A percentile compares a stretch with the other conserved stretches of the same genome.
Evolutionary conservation across 2,888 invertebrate species (phyloP).

Genomic region (Gari tellinella): DNA sequence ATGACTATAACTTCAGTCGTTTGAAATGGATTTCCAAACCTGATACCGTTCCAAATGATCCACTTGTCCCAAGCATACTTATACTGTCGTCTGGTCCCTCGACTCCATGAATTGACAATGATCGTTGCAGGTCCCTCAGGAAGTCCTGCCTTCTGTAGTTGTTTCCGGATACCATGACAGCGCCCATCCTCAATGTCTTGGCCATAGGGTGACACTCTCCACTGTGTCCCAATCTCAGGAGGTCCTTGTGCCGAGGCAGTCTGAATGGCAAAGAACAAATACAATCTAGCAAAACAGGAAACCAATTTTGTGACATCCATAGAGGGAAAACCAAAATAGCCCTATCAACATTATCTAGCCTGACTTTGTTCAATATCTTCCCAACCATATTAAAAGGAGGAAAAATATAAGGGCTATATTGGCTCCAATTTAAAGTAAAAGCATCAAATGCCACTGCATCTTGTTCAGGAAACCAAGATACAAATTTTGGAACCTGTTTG

Average conservation of each 20-base stretch:
- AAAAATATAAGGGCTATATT: slow-evolving; percentile 41
- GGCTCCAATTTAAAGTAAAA: slow-evolving; percentile 44
- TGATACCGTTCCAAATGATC: slow-evolving; percentile 18
- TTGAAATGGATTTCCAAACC: slow-evolving; percentile 16
- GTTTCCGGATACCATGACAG: slow-evolving; percentile 32
- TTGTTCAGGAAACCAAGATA: slow-evolving; percentile 47
- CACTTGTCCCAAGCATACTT: slow-evolving; percentile 25
- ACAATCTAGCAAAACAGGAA: slow-evolving; percentile 34
- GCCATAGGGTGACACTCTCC: slow-evolving; percentile 12
- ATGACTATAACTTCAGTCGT: slow-evolving; percentile 31
- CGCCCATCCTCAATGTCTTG: slow-evolving; percentile 17
- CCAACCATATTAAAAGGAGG: slow-evolving; percentile 50
- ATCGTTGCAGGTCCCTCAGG: slow-evolving; percentile 1
- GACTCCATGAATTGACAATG: slow-evolving; percentile 27
- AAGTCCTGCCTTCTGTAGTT: slow-evolving; percentile 23
- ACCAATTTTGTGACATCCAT: slow-evolving; percentile 53
- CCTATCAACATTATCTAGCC: slow-evolving; percentile 36
- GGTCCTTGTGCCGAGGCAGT: slow-evolving; percentile 35
- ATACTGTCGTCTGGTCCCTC: slow-evolving; percentile 40
- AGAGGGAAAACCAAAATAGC: slow-evolving; percentile 39
- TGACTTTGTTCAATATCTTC: slow-evolving; percentile 42
- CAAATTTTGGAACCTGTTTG: slow-evolving; percentile 22
- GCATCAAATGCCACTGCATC: slow-evolving; percentile 34
- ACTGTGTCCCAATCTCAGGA: slow-evolving; percentile 21
- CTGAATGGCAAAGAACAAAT: slow-evolving; percentile 41